phyloP scores from a whole-genome alignment of 2,888 invertebrate species.

The Xestoiulus laeticollis region DNA sequence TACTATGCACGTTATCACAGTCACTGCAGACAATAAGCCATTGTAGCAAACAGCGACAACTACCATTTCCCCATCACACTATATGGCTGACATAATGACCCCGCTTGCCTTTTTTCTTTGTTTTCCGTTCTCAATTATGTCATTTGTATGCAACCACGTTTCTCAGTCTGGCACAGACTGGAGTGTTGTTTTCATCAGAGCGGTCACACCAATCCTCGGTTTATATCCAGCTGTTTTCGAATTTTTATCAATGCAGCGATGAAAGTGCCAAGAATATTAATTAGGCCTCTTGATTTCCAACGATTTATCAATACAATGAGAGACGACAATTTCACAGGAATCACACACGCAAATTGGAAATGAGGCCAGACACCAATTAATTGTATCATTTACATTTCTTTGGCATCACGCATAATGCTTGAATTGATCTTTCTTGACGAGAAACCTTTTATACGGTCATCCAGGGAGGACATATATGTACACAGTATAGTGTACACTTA shows the following conservation, averaged over 20 bases:
- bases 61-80: not conserved
- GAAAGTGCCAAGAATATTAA: not conserved
- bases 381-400: not conserved
- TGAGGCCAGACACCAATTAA: not conserved
- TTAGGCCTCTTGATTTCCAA: not conserved
- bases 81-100: conserved; percentile 10
- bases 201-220: not conserved
- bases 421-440: too few relatives aligned
- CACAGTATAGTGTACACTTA: too few relatives aligned
- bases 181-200: not conserved
- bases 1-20: not conserved
- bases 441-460: not conserved
- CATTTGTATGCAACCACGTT: not conserved
- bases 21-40: not conserved
- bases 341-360: not conserved
- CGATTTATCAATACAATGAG: too few relatives aligned
- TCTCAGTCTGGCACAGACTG: not conserved
- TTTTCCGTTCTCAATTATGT: conserved; percentile 11
- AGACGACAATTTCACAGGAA: too few relatives aligned
- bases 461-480: too few relatives aligned
- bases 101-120: not conserved
- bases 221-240: not conserved
- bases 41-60: not conserved
- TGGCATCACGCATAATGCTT: not conserved
- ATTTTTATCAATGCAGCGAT: not conserved